Evolutionary conservation across 2,797 vertebrate genomes (phyloP).

Genomic region (Platalea minor): DNA sequence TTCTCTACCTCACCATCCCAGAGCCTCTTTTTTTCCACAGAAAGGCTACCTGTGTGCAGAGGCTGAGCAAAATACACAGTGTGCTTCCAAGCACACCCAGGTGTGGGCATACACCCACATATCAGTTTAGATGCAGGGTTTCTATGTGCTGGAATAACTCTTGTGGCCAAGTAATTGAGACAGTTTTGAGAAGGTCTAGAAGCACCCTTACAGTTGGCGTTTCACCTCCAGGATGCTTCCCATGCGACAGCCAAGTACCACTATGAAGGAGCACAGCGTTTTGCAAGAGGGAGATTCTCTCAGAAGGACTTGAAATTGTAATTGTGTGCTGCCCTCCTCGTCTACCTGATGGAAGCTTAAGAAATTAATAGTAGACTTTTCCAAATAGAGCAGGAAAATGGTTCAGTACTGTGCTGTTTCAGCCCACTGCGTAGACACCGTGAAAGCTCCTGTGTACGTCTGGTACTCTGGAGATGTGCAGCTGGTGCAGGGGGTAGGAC

Average conservation of each 20-base stretch:
- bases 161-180: neutral
- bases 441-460: neutral
- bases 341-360: neutral
- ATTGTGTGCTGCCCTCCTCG: neutral
- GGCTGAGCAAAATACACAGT: neutral
- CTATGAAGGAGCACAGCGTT: neutral
- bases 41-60: neutral
- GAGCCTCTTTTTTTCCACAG: neutral
- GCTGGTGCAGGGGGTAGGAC: slow-evolving; percentile 19
- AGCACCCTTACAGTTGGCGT: neutral
- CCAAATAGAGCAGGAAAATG: neutral
- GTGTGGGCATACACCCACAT: neutral
- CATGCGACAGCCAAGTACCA: neutral
- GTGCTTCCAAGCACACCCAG: neutral
- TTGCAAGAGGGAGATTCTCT: neutral
- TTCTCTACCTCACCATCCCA: neutral
- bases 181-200: neutral
- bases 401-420: neutral
- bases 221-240: neutral
- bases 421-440: neutral
- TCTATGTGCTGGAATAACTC: neutral
- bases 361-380: neutral
- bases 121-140: neutral
- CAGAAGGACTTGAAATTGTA: neutral
- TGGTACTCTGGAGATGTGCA: slow-evolving; percentile 49